These are phyloP conservation scores for Vombatus ursinus DNA, from an alignment of 2,113 vertebrate genomes.

Conservation along the genomic window DNA sequence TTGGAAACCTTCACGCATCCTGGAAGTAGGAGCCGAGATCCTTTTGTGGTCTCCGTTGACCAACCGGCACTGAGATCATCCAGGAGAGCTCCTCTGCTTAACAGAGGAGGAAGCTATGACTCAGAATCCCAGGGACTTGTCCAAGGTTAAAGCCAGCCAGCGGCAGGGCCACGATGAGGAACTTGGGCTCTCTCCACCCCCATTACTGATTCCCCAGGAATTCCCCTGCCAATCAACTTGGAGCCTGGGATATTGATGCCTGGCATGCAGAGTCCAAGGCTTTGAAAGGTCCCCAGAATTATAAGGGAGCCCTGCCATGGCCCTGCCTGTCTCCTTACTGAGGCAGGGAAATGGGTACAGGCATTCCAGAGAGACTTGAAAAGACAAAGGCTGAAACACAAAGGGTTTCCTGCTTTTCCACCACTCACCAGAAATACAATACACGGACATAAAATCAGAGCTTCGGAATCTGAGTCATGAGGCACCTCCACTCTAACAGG, in stretches of 20 bases:
- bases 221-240: not conserved
- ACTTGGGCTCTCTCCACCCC: not conserved
- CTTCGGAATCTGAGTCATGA: not conserved
- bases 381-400: not conserved
- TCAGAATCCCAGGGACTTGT: accelerated
- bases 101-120: not conserved
- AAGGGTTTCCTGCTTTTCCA: not conserved
- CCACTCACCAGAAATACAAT: not conserved
- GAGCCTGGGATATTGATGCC: not conserved
- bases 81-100: not conserved
- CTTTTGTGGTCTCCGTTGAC: not conserved
- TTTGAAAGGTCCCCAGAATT: not conserved
- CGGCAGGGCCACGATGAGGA: not conserved
- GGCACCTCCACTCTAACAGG: not conserved
- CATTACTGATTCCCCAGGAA: no score
- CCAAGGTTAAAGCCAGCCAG: not conserved
- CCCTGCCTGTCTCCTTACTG: not conserved
- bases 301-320: not conserved
- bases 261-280: not conserved
- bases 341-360: not conserved
- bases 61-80: not conserved
- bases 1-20: not conserved
- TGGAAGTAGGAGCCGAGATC: not conserved
- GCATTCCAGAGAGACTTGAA: not conserved
- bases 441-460: not conserved